phyloP scores from a whole-genome alignment of 2,113 vertebrate species.

The Hemibates koningsi region DNA sequence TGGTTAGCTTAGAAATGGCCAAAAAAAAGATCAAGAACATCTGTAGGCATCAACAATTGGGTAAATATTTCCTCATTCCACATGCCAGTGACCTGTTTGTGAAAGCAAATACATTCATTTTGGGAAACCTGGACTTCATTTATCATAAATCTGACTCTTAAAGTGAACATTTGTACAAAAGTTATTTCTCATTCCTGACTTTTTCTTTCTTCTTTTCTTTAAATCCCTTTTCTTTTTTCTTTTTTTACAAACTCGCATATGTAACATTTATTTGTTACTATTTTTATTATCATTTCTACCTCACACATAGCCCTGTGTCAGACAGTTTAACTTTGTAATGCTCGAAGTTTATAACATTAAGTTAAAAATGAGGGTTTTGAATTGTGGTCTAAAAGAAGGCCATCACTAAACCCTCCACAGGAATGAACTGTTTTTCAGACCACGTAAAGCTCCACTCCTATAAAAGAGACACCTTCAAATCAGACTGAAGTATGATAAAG shows the following conservation, averaged over 20 bases:
- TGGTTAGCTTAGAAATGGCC: rapidly evolving
- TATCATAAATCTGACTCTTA: background rate
- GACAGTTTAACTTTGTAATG: background rate
- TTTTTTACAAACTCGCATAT: background rate
- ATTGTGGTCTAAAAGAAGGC: background rate
- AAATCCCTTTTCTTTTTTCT: background rate
- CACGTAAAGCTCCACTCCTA: background rate
- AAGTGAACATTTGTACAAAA: background rate
- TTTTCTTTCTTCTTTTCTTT: background rate
- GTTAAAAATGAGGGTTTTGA: background rate
- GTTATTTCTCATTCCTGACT: background rate
- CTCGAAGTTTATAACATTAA: background rate
- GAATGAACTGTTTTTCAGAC: background rate
- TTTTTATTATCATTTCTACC: background rate
- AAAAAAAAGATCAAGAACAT: background rate
- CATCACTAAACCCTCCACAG: background rate
- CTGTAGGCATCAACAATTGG: background rate
- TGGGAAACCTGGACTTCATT: background rate
- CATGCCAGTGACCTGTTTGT: background rate
- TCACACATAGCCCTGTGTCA: background rate
- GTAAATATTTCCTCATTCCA: background rate
- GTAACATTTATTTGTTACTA: background rate
- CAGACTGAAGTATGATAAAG: background rate
- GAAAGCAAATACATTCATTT: background rate
- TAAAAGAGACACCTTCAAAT: background rate